Evolutionary conservation across 2,888 invertebrate species (phyloP).

Genomic region (Pantelozetes paolii): DNA sequence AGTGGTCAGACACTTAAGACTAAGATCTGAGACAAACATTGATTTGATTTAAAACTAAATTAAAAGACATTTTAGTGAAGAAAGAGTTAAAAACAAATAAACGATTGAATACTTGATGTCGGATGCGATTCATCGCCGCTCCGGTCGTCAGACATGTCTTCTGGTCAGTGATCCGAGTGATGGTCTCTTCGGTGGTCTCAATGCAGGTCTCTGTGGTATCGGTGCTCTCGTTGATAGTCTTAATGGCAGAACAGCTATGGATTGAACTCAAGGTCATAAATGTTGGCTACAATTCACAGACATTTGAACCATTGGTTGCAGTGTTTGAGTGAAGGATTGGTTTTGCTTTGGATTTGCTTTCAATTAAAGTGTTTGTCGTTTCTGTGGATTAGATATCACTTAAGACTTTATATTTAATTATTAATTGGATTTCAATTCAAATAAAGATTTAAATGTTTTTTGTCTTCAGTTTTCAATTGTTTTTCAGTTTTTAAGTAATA

Average conservation of each 20-base stretch:
- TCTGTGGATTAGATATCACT: too few relatives aligned
- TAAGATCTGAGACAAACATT: background rate
- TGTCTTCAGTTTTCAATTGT: too few relatives aligned
- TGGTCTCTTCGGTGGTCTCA: background rate
- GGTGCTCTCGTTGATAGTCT: constrained; percentile 14
- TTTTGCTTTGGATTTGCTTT: too few relatives aligned
- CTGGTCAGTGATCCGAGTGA: constrained; percentile 4
- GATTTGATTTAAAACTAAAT: too few relatives aligned
- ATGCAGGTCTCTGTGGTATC: background rate
- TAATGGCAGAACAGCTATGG: constrained; percentile 7
- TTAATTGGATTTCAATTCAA: too few relatives aligned
- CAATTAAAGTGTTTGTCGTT: too few relatives aligned
- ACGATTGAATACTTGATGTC: constrained; percentile 38
- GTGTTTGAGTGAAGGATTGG: background rate
- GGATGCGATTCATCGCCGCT: constrained; percentile 42
- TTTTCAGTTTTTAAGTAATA: too few relatives aligned
- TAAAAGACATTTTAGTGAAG: background rate
- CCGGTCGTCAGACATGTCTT: constrained; percentile 41
- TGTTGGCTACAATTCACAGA: constrained; percentile 5
- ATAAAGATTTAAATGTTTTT: too few relatives aligned
- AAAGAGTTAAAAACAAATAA: constrained; percentile 13
- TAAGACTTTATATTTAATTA: too few relatives aligned
- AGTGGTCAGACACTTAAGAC: background rate
- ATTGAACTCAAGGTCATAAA: constrained; percentile 36
- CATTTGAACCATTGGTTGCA: background rate